These are phyloP conservation scores for Phyllotreta striolata DNA, from an alignment of 2,888 invertebrate species.

Conservation along the genomic window DNA sequence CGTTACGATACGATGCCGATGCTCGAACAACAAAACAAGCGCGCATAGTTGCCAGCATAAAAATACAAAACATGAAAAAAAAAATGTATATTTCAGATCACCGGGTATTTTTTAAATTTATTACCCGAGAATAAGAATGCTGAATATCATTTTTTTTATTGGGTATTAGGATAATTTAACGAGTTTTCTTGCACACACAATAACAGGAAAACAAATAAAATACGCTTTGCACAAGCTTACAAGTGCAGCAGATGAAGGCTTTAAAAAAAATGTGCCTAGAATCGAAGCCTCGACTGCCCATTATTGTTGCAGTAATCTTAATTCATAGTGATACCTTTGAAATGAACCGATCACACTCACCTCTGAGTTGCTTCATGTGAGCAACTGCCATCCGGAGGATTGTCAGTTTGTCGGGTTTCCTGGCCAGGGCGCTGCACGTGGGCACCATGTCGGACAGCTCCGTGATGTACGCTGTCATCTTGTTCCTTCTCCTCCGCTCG, in stretches of 20 bases:
- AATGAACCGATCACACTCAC: slow-evolving; percentile 63
- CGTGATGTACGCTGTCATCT: slow-evolving; percentile 99
- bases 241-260: no score
- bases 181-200: no score
- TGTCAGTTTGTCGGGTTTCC: slow-evolving; percentile 99
- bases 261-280: no score
- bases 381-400: slow-evolving; percentile 99
- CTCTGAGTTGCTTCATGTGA: slow-evolving; percentile 98
- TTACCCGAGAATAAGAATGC: background rate
- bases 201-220: no score
- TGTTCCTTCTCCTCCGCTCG: slow-evolving; percentile 96
- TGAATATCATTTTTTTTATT: no score
- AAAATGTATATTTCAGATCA: slow-evolving; percentile 26
- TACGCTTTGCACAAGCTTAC: no score
- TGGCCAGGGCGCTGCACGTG: slow-evolving; percentile 95
- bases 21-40: slow-evolving; percentile 39
- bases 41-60: slow-evolving; percentile 37
- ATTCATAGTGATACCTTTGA: no score
- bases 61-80: slow-evolving; percentile 6
- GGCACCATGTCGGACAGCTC: slow-evolving; percentile 99
- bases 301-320: no score
- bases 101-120: slow-evolving; percentile 24
- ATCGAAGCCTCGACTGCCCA: no score
- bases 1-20: slow-evolving; percentile 44
- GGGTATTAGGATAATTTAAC: no score